phyloP scores from a whole-genome alignment of 2,113 vertebrate genomes.

The Petaurus breviceps region DNA sequence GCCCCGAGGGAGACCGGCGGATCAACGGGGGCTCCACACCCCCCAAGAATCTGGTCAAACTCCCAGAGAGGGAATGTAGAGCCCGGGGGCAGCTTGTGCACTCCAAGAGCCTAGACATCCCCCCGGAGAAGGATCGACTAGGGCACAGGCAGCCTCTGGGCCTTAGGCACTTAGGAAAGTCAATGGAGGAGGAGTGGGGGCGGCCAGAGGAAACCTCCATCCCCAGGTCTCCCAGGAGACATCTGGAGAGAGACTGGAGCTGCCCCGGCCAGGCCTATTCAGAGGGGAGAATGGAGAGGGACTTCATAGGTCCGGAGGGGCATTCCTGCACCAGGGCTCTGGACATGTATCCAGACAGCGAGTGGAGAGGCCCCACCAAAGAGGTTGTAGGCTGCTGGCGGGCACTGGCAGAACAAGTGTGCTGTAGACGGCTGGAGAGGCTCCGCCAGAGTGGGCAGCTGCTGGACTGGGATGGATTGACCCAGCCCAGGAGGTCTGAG shows the following conservation, averaged over 20 bases:
- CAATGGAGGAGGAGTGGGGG: constrained; percentile 19
- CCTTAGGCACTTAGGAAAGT: background rate
- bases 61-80: constrained; percentile 49
- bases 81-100: background rate
- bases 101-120: background rate
- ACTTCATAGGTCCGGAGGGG: background rate
- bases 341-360: background rate
- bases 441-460: background rate
- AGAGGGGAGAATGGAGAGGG: background rate
- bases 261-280: constrained; percentile 20
- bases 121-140: background rate
- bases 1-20: constrained; percentile 41
- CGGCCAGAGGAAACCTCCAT: constrained; percentile 52
- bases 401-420: background rate
- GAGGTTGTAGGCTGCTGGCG: constrained; percentile 53
- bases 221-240: constrained; percentile 29
- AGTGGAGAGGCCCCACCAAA: constrained; percentile 19
- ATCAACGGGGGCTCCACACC: background rate
- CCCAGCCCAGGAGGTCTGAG: background rate
- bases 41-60: constrained; percentile 49
- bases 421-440: background rate
- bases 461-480: constrained; percentile 45
- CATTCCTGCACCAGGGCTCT: background rate
- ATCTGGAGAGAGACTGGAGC: constrained; percentile 62
- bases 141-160: constrained; percentile 12